Percentiles rank a stretch among this genome's conserved stretches.
phyloP scores from a whole-genome alignment of 1,140 invertebrate genomes.

The Aphaenogaster rudis region DNA sequence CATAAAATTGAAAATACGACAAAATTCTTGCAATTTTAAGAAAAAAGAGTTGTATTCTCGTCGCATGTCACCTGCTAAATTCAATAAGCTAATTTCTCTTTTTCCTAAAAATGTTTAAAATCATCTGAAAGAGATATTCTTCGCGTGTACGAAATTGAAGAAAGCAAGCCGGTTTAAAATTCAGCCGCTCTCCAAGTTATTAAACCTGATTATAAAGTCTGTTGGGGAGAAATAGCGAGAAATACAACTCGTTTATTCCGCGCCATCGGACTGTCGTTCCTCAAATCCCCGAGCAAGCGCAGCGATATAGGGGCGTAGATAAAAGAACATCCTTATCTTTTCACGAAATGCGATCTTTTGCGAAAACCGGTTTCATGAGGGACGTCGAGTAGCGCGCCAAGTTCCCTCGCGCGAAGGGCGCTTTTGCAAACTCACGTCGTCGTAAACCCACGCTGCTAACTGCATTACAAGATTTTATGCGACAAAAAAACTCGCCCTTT shows the following conservation, averaged over 20 bases:
- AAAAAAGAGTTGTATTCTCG: not conserved
- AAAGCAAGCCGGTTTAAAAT: not conserved
- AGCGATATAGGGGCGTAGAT: not conserved
- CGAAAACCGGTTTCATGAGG: slow-evolving; percentile 18
- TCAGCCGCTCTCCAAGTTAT: not conserved
- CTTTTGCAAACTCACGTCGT: slow-evolving; percentile 28
- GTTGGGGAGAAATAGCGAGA: not conserved
- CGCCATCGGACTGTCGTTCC: not conserved
- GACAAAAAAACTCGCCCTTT: slow-evolving; percentile 35
- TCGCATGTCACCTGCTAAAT: not conserved
- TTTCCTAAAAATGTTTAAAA: not conserved
- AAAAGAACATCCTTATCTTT: slow-evolving; percentile 39
- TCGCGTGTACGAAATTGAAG: not conserved
- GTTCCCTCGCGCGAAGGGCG: slow-evolving; percentile 13
- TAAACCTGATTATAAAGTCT: slow-evolving; percentile 18
- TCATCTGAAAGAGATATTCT: not conserved
- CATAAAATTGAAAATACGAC: slow-evolving; percentile 13
- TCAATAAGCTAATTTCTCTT: not conserved
- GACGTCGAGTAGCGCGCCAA: not conserved
- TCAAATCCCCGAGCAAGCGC: not conserved
- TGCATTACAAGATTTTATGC: slow-evolving; percentile 44
- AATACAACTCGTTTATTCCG: slow-evolving; percentile 21
- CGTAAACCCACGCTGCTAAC: slow-evolving; percentile 41
- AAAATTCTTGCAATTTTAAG: not conserved
- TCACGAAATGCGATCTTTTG: slow-evolving; percentile 31